Evolutionary conservation across 2,113 vertebrate genomes (phyloP), one percentile per base, ranked within the genome.

Genomic region (Dissostichus mawsoni): DNA sequence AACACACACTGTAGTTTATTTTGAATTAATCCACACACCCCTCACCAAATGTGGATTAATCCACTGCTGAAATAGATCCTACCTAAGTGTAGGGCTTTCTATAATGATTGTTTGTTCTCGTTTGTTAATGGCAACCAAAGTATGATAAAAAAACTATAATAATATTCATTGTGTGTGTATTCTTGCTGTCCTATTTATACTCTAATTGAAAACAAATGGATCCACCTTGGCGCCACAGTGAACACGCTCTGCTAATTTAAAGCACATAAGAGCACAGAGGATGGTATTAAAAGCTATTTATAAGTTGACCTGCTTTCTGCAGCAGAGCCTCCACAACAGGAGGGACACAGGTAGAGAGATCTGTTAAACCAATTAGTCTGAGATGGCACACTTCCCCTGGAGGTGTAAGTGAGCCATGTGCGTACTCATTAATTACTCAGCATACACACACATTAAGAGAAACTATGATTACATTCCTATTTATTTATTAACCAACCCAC

Each of bases 181-280:
- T 33, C 23, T 11, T 5, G 8, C 18, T 53, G 12, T 20, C 52
- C 87, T 81, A 63, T 82, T 71, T 45, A 75, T 70, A 69, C 56
- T 56, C 56, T 76, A 61, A 83, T 81, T 81, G 62, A 81, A 76
- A 59, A 74, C 65, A 53, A 75, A 81, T 68, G 66, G 69, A 75
- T 70, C 14, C 53, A 50, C 14, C 7, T 5, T 57, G 57, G 57
- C 63, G 45, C 72, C 63, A 44, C 18, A 61, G 82, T 55, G 56
- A 33, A 66, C 29, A 74, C 25, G n/a, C 71, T 65, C 51, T 41
- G 11, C 52, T 72, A 72, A 81, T 76, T 85, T 86, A 80, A 80
- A 74, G 57, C 55, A 67, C 65, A 68, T 6, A 71, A 18, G 63
- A 76, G 64, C 62, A 55, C 53, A 56, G 45, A 62, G 64, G 63